A percentile compares a stretch with the other conserved stretches of the same genome.
Evolutionary conservation across 2,113 vertebrate genomes (phyloP).

Genomic region (Albula glossodonta): DNA sequence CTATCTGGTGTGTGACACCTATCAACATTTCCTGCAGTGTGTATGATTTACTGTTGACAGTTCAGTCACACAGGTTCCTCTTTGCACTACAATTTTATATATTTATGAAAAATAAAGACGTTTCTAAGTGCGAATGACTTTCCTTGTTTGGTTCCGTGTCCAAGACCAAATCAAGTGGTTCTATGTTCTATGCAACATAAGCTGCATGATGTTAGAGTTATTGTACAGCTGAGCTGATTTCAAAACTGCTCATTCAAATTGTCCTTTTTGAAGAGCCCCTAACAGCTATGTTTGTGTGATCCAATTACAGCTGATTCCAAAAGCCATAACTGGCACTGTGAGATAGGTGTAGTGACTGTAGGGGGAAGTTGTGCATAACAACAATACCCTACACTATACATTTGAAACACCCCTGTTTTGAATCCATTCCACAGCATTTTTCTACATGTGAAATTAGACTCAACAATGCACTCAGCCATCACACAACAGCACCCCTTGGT

Average conservation of each 20-base stretch:
- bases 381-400: too few relatives aligned
- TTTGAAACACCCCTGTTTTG: too few relatives aligned
- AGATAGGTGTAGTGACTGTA: too few relatives aligned
- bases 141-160: background rate
- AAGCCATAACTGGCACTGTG: too few relatives aligned
- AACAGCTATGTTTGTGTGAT: too few relatives aligned
- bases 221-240: background rate
- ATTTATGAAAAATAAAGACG: conserved; percentile 53
- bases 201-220: background rate
- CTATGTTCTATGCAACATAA: background rate
- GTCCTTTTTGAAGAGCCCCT: background rate
- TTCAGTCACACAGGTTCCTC: background rate
- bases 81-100: conserved; percentile 49
- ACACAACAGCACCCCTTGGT: too few relatives aligned
- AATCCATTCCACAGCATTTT: too few relatives aligned
- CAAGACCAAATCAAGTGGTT: background rate
- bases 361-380: too few relatives aligned
- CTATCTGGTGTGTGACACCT: background rate
- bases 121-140: conserved; percentile 18
- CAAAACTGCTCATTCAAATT: background rate
- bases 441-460: too few relatives aligned
- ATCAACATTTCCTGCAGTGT: background rate
- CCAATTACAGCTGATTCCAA: too few relatives aligned
- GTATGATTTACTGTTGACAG: background rate
- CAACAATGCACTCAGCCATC: too few relatives aligned